phyloP scores from a whole-genome alignment of 1,140 invertebrate species.

The Zelostemma sp. region DNA sequence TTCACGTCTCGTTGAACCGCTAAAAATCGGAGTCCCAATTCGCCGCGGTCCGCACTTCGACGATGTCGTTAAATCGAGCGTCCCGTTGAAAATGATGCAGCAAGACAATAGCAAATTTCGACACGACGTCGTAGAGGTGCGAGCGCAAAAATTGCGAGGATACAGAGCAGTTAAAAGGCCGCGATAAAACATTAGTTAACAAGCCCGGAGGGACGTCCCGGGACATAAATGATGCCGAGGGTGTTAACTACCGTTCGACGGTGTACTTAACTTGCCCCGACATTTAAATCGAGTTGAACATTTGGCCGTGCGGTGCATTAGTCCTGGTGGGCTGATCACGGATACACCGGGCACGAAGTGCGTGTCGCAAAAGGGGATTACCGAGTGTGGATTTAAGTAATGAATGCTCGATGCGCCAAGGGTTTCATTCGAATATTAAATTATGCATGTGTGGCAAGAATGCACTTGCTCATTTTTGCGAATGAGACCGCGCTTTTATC shows the following conservation, averaged over 20 bases:
- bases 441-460: conserved; percentile 44
- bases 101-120: conserved; percentile 25
- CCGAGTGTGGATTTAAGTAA: conserved; percentile 58
- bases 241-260: conserved; percentile 58
- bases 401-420: conserved; percentile 52
- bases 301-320: conserved; percentile 65
- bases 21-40: conserved; percentile 30
- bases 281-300: conserved; percentile 65
- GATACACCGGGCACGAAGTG: conserved; percentile 38
- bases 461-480: conserved; percentile 9
- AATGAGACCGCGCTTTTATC: conserved; percentile 19
- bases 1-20: not conserved
- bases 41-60: conserved; percentile 14
- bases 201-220: conserved; percentile 46
- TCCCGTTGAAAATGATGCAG: conserved; percentile 12
- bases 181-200: conserved; percentile 54
- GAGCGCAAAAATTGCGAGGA: conserved; percentile 10
- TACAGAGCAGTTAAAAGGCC: conserved; percentile 31
- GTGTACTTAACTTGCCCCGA: conserved; percentile 57
- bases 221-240: conserved; percentile 43
- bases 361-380: conserved; percentile 31
- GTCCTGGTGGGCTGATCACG: conserved; percentile 63
- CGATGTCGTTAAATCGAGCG: not conserved
- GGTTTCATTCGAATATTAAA: conserved; percentile 56
- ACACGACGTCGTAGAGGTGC: conserved; percentile 15